A percentile compares a stretch with the other conserved stretches of the same genome.
These are phyloP conservation scores for Ptychochromis oligacanthus DNA, from an alignment of 2,113 vertebrate genomes.

Conservation along the genomic window DNA sequence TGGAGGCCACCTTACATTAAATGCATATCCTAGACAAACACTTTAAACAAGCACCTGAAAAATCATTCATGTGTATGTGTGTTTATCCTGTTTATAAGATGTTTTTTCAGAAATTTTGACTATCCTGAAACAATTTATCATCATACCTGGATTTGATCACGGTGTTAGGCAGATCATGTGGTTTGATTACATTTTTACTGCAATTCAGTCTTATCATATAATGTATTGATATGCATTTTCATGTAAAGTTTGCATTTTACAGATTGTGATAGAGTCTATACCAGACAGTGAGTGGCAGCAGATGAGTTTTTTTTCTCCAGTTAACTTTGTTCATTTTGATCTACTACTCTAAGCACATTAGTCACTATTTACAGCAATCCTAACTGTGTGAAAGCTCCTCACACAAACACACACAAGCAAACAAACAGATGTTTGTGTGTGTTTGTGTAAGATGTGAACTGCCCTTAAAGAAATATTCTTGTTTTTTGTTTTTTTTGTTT, in stretches of 20 bases:
- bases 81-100: too few species aligned
- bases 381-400: conserved; percentile 14
- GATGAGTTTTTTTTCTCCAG: not conserved
- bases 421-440: too few species aligned
- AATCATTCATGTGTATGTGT: too few species aligned
- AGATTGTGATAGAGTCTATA: too few species aligned
- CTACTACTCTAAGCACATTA: conserved; percentile 17
- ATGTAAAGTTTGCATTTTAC: too few species aligned
- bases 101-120: too few species aligned
- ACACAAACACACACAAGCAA: too few species aligned
- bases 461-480: not conserved
- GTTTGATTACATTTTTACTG: not conserved
- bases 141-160: not conserved
- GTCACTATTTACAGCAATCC: conserved; percentile 19
- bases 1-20: too few species aligned
- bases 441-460: not conserved
- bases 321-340: conserved; percentile 30
- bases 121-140: not conserved
- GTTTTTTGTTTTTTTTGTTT: not conserved
- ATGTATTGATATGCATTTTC: not conserved
- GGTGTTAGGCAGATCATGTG: not conserved
- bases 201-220: too few species aligned
- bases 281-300: not conserved
- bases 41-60: too few species aligned
- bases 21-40: too few species aligned